A percentile compares a stretch with the other conserved stretches of the same genome.
phyloP scores from a whole-genome alignment of 2,797 vertebrate genomes.

The Trachops cirrhosus region DNA sequence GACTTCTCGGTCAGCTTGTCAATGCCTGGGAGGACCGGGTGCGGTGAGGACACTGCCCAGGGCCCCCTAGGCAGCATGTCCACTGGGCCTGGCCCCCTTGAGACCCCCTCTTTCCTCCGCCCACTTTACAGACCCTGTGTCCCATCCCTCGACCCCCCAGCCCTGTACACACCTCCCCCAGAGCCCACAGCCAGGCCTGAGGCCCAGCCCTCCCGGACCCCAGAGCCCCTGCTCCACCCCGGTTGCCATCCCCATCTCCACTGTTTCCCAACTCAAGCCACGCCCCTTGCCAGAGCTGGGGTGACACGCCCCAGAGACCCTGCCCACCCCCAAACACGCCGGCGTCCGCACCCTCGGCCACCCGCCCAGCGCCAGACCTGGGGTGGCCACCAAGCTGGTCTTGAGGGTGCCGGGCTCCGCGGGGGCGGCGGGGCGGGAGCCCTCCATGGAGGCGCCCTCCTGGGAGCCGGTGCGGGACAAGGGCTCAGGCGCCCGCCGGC shows the following conservation, averaged over 20 bases:
- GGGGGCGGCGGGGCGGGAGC: conserved; percentile 93
- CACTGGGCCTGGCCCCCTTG: accelerated
- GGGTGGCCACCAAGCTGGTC: conserved; percentile 94
- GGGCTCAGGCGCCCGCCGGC: conserved; percentile 89
- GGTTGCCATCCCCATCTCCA: background rate
- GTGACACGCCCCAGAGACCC: background rate
- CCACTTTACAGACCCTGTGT: background rate
- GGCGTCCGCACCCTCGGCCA: background rate
- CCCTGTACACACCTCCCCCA: background rate
- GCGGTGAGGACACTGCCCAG: background rate
- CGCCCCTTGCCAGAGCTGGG: background rate
- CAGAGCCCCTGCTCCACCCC: background rate
- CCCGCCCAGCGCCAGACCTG: conserved; percentile 84
- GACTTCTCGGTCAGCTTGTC: conserved; percentile 98
- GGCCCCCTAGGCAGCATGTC: background rate
- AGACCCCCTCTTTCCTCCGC: background rate
- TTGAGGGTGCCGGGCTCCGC: conserved; percentile 96
- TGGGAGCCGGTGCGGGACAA: conserved; percentile 95
- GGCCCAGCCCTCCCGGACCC: background rate
- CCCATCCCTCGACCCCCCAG: background rate
- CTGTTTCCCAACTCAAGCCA: conserved; percentile 33
- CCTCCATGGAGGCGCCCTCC: conserved; percentile 96
- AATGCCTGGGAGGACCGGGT: conserved; percentile 85
- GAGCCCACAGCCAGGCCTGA: background rate
- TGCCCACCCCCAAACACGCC: background rate